Evolutionary conservation across 2,113 vertebrate species (phyloP).

Genomic region (Tor tambroides): DNA sequence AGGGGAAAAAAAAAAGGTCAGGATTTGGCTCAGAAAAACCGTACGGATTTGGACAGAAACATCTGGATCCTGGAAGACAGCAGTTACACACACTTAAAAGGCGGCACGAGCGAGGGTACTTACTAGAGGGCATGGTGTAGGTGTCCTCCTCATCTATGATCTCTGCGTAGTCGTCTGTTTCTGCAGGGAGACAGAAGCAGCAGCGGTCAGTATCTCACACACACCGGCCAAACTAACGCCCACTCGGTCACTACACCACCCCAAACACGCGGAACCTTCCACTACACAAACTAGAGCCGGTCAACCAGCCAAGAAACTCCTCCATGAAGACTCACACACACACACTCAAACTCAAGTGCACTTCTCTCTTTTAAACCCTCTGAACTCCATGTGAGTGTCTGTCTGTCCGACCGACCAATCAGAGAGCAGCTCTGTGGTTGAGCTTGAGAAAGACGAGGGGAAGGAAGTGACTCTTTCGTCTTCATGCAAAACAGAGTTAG

Average conservation of each 20-base stretch:
- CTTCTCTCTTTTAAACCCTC: slow-evolving; percentile 45
- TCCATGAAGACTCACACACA: slow-evolving; percentile 25
- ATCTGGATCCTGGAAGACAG: slow-evolving; percentile 53
- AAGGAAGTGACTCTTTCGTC: slow-evolving; percentile 46
- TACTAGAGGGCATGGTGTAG: slow-evolving; percentile 99
- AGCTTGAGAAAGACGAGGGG: slow-evolving; percentile 20
- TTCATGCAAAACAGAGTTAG: slow-evolving; percentile 44
- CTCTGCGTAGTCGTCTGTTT: slow-evolving; percentile 98
- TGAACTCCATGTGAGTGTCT: slow-evolving; percentile 60
- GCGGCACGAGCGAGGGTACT: slow-evolving; percentile 69
- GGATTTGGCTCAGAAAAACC: not conserved
- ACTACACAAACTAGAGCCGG: slow-evolving; percentile 44
- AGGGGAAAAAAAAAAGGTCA: slow-evolving; percentile 33
- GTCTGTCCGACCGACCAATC: slow-evolving; percentile 57
- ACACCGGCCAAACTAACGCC: slow-evolving; percentile 6
- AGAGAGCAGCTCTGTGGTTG: slow-evolving; percentile 45
- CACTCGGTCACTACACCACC: slow-evolving; percentile 41
- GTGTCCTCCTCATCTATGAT: slow-evolving; percentile 99
- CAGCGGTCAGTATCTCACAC: slow-evolving; percentile 36
- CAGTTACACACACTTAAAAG: not conserved
- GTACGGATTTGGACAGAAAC: slow-evolving; percentile 4
- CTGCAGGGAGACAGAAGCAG: slow-evolving; percentile 76
- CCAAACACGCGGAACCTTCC: slow-evolving; percentile 35
- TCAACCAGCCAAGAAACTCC: slow-evolving; percentile 35
- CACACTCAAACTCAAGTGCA: slow-evolving; percentile 21